Conservation (phyloP, 1,140 invertebrate species). For the Rhopalosiphum maidis region DNA sequence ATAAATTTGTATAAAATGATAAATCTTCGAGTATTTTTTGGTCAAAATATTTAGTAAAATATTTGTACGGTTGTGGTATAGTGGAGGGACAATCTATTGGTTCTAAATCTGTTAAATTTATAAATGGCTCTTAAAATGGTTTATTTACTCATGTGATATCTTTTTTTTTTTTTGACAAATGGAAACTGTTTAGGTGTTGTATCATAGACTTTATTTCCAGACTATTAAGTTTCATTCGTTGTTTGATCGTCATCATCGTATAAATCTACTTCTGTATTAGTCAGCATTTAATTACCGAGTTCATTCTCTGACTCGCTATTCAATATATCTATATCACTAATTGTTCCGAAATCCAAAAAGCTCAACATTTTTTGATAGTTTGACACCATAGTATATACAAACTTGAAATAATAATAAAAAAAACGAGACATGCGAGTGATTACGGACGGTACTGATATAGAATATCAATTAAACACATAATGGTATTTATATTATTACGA, state of each 20-base stretch:
- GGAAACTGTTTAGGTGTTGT: background rate
- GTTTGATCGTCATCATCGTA: background rate
- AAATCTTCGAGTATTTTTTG: background rate
- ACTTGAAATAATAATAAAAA: background rate
- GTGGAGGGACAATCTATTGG: background rate
- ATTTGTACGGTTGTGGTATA: background rate
- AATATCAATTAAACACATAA: slow-evolving; percentile 10
- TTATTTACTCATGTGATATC: background rate
- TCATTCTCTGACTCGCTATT: background rate
- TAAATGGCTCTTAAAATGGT: background rate
- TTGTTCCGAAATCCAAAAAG: background rate
- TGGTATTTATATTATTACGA: background rate
- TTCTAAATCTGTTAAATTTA: slow-evolving; percentile 5
- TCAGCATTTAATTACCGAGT: background rate
- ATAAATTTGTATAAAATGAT: slow-evolving; percentile 2
- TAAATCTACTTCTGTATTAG: background rate
- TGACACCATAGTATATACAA: background rate
- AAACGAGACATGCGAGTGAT: background rate
- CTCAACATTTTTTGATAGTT: background rate
- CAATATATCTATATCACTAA: background rate
- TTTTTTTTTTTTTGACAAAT: slow-evolving; percentile 15
- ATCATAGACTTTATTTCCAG: background rate
- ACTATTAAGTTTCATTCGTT: background rate
- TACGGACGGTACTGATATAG: background rate
- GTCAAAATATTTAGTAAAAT: slow-evolving; percentile 13